Base-by-base conservation (phyloP, 2,113 vertebrate species). In the Parus major region DNA sequence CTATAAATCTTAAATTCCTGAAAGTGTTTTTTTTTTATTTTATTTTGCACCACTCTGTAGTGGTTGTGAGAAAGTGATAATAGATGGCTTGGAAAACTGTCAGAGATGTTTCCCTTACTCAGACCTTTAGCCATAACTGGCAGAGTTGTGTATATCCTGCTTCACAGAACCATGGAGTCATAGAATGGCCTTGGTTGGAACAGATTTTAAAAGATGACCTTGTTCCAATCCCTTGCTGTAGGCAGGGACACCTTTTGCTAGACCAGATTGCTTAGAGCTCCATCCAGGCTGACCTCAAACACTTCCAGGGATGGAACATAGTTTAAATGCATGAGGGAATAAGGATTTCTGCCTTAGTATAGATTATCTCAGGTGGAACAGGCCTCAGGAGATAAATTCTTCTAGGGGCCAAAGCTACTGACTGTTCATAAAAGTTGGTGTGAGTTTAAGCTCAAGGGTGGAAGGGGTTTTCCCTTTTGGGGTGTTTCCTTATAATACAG, bases 221-320 rank as follows among this genome's bases (percentile, higher is more conserved):
- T 2, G 3, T 35, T 69, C 41, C 47, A 55, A 9, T 5, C 9
- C 11, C 25, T 39, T 55, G 41, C 35, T 12, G 5, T 20, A 18
- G 41, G 15, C 21, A 55, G 41, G 25, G 41, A 16, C 47, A 55
- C 31, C 25, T 42, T 75, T 53, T 12, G 18, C 25, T 47, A 47
- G 47, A 47, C 24, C 24, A 35, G 41, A 29, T 76, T 61, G 17
- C 47, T 82, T 63, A 55, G 42, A 23, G 10, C 49, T 5, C 21
- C 18, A 42, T 56, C 25, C 41, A 49, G 25, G 10, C 35, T 0
- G 0, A 39, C 31, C 15, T 35, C 6, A 11, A 69, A 33, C 31
- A 13, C 31, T 27, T 42, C 9, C 22, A 35, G 24, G 18, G 14
- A 31, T 82, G 41, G n/a, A 11, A 18, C 46, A 29, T 18, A 22